These are phyloP conservation scores for Lasaia peninsularis DNA, from an alignment of 1,140 invertebrate genomes.

Conservation along the genomic window DNA sequence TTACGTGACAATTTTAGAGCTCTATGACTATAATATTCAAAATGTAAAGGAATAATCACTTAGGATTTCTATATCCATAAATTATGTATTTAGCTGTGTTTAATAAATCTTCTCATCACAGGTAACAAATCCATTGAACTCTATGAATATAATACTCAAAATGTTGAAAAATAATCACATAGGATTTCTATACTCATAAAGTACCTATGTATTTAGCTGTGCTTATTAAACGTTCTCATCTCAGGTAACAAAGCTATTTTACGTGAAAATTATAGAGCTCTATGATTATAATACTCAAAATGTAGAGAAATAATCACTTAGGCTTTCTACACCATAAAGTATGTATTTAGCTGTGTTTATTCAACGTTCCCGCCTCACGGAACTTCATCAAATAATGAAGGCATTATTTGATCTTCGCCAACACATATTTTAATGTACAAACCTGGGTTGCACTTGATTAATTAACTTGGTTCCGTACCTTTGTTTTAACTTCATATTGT, in stretches of 20 bases:
- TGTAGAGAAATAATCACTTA: neutral
- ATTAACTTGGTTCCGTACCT: conserved; percentile 33
- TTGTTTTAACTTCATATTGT: conserved; percentile 15
- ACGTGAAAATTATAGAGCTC: neutral
- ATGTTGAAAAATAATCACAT: no score
- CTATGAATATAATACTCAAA: no score
- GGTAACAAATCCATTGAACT: no score
- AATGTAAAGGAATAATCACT: neutral
- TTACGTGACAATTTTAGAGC: no score
- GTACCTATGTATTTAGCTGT: no score
- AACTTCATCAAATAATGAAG: conserved; percentile 46
- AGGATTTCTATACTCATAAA: no score
- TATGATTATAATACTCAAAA: neutral
- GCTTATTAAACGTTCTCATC: no score
- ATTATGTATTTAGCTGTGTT: no score
- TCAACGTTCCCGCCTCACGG: conserved; percentile 40
- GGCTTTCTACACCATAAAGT: conserved; percentile 1
- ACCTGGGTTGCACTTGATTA: conserved; percentile 40
- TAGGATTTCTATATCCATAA: no score
- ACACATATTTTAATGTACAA: conserved; percentile 56
- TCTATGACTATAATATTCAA: no score
- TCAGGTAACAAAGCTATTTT: no score
- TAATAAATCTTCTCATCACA: no score
- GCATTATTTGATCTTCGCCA: conserved; percentile 51
- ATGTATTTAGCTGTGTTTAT: conserved; percentile 5